Conservation (phyloP, 2,113 vertebrate genomes). For the Lethenteron camtschaticum region DNA sequence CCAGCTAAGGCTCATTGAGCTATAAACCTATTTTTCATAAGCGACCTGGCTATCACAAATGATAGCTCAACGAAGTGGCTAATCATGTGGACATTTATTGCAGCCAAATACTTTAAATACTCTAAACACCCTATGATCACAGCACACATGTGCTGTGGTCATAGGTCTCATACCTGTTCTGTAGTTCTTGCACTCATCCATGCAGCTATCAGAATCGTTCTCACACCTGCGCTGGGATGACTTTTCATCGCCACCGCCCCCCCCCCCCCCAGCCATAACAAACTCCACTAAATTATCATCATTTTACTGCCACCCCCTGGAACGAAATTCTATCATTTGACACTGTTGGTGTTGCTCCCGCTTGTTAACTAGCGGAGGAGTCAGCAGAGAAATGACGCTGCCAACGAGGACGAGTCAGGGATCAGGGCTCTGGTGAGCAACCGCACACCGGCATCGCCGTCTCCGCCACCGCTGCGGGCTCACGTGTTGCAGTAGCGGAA, state of each 20-base stretch:
- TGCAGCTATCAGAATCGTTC: neutral
- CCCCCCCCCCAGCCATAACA: neutral
- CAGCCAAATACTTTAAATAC: too few relatives aligned
- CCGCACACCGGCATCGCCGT: neutral
- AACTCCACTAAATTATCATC: neutral
- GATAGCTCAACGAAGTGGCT: too few relatives aligned
- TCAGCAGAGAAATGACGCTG: neutral
- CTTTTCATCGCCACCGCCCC: neutral
- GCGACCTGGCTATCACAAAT: too few relatives aligned
- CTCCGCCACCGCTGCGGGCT: constrained; percentile 14
- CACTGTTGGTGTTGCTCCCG: neutral
- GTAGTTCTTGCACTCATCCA: neutral
- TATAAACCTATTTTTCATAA: too few relatives aligned
- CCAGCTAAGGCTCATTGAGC: neutral
- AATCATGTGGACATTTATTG: too few relatives aligned
- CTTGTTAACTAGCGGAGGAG: neutral
- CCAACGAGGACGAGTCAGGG: neutral
- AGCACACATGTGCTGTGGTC: neutral
- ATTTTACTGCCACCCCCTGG: neutral
- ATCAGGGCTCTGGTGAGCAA: neutral
- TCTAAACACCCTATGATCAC: too few relatives aligned
- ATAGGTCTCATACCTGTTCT: neutral
- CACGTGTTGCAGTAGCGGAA: constrained; percentile 95
- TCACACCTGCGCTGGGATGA: neutral
- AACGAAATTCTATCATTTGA: neutral